Percentiles rank a stretch among this genome's conserved stretches.
phyloP scores from a whole-genome alignment of 2,113 vertebrate species.

The Osmerus eperlanus region DNA sequence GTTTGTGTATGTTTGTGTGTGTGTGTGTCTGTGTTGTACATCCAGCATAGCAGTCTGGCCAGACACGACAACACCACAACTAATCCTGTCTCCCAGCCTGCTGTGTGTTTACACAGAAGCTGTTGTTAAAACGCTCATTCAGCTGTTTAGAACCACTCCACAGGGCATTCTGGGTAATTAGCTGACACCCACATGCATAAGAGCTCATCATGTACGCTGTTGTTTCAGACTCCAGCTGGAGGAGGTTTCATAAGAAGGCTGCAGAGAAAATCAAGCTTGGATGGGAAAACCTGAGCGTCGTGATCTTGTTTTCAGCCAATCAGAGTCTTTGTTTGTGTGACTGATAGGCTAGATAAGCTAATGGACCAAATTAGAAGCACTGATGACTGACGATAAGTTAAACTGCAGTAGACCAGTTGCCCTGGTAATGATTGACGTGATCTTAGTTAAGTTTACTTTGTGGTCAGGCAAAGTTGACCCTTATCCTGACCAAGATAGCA shows the following conservation, averaged over 20 bases:
- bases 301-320: not conserved
- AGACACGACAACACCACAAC: constrained; percentile 19
- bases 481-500: not conserved
- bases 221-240: constrained; percentile 12
- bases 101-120: constrained; percentile 39
- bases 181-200: constrained; percentile 35
- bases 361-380: not conserved
- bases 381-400: not conserved
- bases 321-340: not conserved
- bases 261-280: too few species aligned
- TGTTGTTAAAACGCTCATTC: constrained; percentile 39
- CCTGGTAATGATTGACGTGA: not conserved
- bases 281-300: too few species aligned
- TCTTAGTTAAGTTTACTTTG: not conserved
- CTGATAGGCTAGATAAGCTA: not conserved
- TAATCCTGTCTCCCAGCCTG: constrained; percentile 21
- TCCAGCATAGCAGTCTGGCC: constrained; percentile 53
- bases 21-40: constrained; percentile 9
- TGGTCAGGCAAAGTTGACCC: not conserved
- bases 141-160: constrained; percentile 34
- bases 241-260: too few species aligned
- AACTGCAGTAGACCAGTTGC: too few species aligned
- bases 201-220: constrained; percentile 21
- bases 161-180: constrained; percentile 42
- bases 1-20: not conserved